Conservation (phyloP, 2,113 vertebrate genomes). For the Epinephelus cyanopodus region DNA sequence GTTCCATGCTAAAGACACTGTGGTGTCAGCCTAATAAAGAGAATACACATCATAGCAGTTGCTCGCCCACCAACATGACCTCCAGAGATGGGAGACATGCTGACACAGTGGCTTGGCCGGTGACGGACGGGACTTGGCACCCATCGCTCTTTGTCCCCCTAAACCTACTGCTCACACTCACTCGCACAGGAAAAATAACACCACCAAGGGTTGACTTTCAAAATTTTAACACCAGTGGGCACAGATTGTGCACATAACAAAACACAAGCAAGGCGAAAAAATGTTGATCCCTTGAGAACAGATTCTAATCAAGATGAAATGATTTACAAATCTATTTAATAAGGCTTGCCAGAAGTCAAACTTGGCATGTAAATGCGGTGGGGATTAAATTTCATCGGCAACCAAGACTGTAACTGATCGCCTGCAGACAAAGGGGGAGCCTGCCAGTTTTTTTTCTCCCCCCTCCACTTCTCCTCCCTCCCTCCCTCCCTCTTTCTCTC, state of each 20-base stretch:
- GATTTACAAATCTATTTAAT: constrained; percentile 88
- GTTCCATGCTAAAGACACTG: constrained; percentile 70
- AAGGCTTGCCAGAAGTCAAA: constrained; percentile 86
- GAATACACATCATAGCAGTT: constrained; percentile 58
- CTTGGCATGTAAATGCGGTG: constrained; percentile 85
- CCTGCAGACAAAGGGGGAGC: constrained; percentile 83
- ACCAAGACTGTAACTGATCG: constrained; percentile 86
- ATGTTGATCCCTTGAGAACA: constrained; percentile 79
- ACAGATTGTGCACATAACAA: constrained; percentile 72
- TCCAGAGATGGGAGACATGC: constrained; percentile 69
- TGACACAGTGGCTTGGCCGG: constrained; percentile 69
- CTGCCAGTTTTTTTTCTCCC: constrained; percentile 73
- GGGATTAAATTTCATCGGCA: constrained; percentile 85
- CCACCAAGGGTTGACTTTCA: constrained; percentile 57
- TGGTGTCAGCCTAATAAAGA: constrained; percentile 75
- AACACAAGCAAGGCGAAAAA: constrained; percentile 70
- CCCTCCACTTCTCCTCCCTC: constrained; percentile 46
- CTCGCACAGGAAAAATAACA: constrained; percentile 47
- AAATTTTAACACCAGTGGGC: constrained; percentile 68
- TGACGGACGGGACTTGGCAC: constrained; percentile 74
- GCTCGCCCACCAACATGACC: constrained; percentile 65
- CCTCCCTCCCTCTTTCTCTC: constrained; percentile 51
- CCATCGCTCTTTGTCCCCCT: constrained; percentile 70
- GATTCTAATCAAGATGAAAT: constrained; percentile 86
- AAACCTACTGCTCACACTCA: constrained; percentile 52